Base-by-base conservation (phyloP, 2,888 invertebrate genomes). In the Drosophila histrio region DNA sequence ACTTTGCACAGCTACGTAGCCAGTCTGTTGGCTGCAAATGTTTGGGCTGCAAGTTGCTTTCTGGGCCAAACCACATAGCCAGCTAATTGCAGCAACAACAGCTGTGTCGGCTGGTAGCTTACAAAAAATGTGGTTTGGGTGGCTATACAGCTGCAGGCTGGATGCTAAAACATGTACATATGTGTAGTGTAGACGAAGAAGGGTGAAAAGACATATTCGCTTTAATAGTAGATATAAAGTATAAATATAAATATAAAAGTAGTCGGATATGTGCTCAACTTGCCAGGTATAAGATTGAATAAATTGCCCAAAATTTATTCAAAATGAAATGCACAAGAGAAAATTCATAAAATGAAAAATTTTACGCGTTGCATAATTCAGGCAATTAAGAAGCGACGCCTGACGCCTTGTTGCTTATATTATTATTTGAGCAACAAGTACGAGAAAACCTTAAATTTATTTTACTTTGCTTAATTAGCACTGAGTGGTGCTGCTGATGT, bases 31-130 rank as follows among this genome's bases (percentile, higher is more conserved):
- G 46, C 76, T 54, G 56, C 57, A 74, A 70, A 71, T 72, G 68
- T 76, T 72, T 53, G 58, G 72, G 72, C 60, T 64, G 64, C 79
- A 80, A 84, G 77, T 82, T 69, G 80, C 63, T 83, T 83, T 83
- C 71, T 83, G 87, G 87, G 87, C 81, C 87, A 83, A 87, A 75
- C 82, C 82, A 64, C 87, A 83, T 83, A 83, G 81, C 36, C 87
- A 71, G 57, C 87, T 83, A 83, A 83, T 82, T 82, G 87, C 87
- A 21, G 13, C 50, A 52, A 17, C 38, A 21, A 26, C 52, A 53
- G 28, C 38, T 24, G 21, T 69, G 79, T 77, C 62, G 69, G 60
- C 57, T 72, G 78, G 22, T 43, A 61, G 59, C 47, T 39, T 39
- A 57, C 59, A 80, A 72, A 80, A 83, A 84, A 84, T 87, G 87